Evolutionary conservation across 1,140 invertebrate genomes (phyloP).

Genomic region (Caenorhabditis briggsae): DNA sequence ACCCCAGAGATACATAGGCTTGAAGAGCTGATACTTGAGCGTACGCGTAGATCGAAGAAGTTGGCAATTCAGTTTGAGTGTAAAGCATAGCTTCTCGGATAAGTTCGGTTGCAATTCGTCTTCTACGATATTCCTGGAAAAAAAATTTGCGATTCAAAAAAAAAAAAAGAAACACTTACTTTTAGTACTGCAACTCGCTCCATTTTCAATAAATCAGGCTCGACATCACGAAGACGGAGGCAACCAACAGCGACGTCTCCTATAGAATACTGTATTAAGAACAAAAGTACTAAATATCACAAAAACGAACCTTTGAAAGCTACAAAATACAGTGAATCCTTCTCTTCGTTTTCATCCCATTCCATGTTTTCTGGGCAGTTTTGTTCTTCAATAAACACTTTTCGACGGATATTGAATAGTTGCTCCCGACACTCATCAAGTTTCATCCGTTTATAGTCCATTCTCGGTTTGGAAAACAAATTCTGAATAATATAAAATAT

Average conservation of each 20-base stretch:
- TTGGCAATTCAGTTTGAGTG: neutral
- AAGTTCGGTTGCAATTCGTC: constrained; percentile 3
- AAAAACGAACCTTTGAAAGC: constrained; percentile 16
- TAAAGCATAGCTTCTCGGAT: constrained; percentile 17
- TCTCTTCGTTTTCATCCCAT: constrained; percentile 37
- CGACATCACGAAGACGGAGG: constrained; percentile 1
- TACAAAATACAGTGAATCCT: constrained; percentile 6
- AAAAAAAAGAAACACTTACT: neutral
- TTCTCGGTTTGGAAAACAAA: neutral
- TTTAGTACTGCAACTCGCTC: constrained; percentile 21
- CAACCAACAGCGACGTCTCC: constrained; percentile 21
- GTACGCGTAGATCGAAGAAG: constrained; percentile 1
- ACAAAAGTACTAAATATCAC: neutral
- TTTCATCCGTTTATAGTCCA: neutral
- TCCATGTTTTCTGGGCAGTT: constrained; percentile 41
- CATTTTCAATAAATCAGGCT: neutral
- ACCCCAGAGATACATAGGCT: constrained; percentile 25
- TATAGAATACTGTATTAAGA: neutral
- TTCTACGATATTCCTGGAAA: constrained; percentile 15
- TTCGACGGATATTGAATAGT: constrained; percentile 21
- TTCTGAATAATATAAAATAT: neutral
- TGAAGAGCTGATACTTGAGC: constrained; percentile 20
- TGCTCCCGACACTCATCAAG: neutral
- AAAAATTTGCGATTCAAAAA: neutral
- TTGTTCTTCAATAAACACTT: constrained; percentile 44